A percentile compares a stretch with the other conserved stretches of the same genome.
Conservation (phyloP, 2,113 vertebrate genomes). For the Actenoides hombroni region DNA sequence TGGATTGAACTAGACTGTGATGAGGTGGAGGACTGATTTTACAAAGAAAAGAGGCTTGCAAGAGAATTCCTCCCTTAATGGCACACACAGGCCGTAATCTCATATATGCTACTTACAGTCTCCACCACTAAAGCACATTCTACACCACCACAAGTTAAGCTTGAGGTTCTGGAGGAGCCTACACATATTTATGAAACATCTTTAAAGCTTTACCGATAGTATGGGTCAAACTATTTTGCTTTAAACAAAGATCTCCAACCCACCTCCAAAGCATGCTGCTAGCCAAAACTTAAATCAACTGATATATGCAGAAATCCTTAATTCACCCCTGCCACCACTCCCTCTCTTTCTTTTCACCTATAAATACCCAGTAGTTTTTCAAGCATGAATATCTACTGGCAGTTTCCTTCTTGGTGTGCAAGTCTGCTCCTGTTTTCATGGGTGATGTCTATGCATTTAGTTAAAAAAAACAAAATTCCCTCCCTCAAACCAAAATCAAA, state of each 20-base stretch:
- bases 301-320: neutral
- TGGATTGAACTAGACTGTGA: neutral
- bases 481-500: neutral
- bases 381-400: neutral
- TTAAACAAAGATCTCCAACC: neutral
- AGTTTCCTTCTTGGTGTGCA: neutral
- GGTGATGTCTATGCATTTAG: neutral
- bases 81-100: neutral
- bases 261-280: neutral
- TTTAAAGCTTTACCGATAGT: neutral
- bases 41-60: neutral
- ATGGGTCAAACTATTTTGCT: neutral
- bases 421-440: slow-evolving; percentile 24
- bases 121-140: neutral
- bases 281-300: neutral
- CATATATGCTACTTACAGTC: neutral
- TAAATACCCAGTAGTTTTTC: neutral
- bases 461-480: neutral
- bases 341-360: neutral
- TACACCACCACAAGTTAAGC: neutral
- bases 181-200: neutral
- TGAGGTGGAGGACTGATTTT: slow-evolving; percentile 7
- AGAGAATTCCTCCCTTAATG: neutral
- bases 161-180: neutral
- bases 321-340: neutral